Conservation (phyloP, 1,140 invertebrate species). For the Drosophila parabipectinata region DNA sequence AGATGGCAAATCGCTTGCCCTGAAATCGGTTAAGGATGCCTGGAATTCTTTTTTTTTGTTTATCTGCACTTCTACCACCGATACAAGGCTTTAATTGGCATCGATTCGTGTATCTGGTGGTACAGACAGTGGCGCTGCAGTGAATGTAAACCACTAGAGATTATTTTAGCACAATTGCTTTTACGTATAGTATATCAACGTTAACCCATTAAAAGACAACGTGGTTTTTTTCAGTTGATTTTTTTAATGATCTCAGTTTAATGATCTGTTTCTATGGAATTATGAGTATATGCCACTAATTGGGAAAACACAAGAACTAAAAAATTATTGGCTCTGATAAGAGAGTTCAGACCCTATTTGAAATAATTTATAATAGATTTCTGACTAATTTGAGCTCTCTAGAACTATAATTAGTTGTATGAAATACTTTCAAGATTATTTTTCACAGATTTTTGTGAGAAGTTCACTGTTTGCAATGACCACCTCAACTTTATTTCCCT, state of each 20-base stretch:
- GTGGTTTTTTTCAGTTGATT: no score
- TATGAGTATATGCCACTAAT: no score
- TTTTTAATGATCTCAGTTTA: no score
- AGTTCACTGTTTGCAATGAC: slow-evolving; percentile 21
- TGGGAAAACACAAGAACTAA: no score
- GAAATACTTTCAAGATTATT: background rate
- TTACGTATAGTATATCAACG: background rate
- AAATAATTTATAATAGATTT: no score
- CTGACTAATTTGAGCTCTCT: no score
- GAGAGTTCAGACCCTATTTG: no score
- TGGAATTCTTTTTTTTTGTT: background rate
- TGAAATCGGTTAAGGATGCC: slow-evolving; percentile 24
- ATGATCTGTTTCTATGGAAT: no score
- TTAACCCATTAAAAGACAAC: background rate
- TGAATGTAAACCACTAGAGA: background rate
- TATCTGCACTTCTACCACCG: slow-evolving; percentile 2
- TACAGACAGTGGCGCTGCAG: background rate
- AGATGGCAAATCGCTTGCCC: slow-evolving; percentile 30
- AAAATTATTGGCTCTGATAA: no score
- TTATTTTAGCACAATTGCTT: slow-evolving; percentile 1
- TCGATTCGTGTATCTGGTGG: background rate
- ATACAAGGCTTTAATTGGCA: slow-evolving; percentile 30
- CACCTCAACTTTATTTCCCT: slow-evolving; percentile 28
- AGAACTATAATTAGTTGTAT: background rate
- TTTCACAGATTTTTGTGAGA: background rate